Conservation (phyloP, 1,140 invertebrate genomes). For the Aradophagus sp. region DNA sequence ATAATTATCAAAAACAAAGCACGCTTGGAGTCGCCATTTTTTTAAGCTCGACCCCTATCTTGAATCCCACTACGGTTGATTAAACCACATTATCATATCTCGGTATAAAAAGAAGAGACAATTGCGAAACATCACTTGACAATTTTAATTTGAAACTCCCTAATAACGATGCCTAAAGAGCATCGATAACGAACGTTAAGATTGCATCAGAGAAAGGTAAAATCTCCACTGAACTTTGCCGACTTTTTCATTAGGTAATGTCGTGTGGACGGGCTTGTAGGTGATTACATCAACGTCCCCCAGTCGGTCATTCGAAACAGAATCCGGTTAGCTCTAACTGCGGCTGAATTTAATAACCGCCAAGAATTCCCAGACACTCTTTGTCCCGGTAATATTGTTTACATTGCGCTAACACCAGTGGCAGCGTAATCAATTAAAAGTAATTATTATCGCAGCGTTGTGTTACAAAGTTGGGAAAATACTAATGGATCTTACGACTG, state of each 20-base stretch:
- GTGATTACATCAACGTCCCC: neutral
- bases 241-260: constrained; percentile 2
- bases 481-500: constrained; percentile 37
- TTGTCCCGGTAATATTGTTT: constrained; percentile 24
- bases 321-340: constrained; percentile 9
- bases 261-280: neutral
- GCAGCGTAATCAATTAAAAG: constrained; percentile 36
- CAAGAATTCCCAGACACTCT: neutral
- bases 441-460: constrained; percentile 37
- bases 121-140: too few species aligned
- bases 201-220: too few species aligned
- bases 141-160: too few species aligned
- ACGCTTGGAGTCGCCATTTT: too few species aligned
- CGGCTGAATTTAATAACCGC: constrained; percentile 13
- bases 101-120: too few species aligned
- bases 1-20: too few species aligned
- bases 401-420: constrained; percentile 16
- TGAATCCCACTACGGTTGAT: too few species aligned
- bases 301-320: constrained; percentile 7
- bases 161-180: too few species aligned
- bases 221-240: too few species aligned
- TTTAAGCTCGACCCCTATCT: too few species aligned
- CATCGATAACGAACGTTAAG: too few species aligned
- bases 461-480: constrained; percentile 41
- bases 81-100: too few species aligned